Base-by-base conservation (phyloP, 2,888 invertebrate genomes). In the Mythimna impura region DNA sequence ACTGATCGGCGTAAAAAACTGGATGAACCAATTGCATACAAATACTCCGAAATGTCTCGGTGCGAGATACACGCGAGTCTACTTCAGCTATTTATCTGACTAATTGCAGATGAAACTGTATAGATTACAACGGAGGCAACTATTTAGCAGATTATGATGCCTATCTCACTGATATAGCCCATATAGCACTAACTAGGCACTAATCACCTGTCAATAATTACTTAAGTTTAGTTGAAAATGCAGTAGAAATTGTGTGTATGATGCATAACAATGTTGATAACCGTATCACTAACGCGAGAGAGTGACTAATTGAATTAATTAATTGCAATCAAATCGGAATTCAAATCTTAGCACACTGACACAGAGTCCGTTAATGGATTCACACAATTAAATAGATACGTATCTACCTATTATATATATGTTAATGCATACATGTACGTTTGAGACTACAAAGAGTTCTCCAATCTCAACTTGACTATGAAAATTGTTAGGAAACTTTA, bases 91-190 rank as follows among this genome's bases (percentile, higher is more conserved):
- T 54, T 63, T 40, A 78, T 75, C 66, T 52, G 61, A 63, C 40
- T 79, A 71, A 80, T 79, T 79, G 47, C 34, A 60, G 78, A 79
- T 80, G 71, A 79, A 79, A 79, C 36, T 65, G 34, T 55, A 55
- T 63, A 64, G 78, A 71, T 79, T 52, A 66, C 12, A 12, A 47
- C 4, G 30, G 22, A 77, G 52, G 54, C 12, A 73, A 78, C 22
- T 30, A 73, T 78, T 73, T 63, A 71, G 63, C 58, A 54, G 55
- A 69, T 62, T 17, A 17, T 36, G 43, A 67, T 65, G 9, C 2
- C 3, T 58, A 78, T 68, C 65, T 79, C 25, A 17, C 25, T 67
- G 64, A 67, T 58, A 40, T 55, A 61, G 58, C 20, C 67, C 36
- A 20, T 30, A 36, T 10, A 20, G 47, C 25, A 47, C 47, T 47